phyloP scores from a whole-genome alignment of 2,113 vertebrate genomes.

The Brienomyrus brachyistius region DNA sequence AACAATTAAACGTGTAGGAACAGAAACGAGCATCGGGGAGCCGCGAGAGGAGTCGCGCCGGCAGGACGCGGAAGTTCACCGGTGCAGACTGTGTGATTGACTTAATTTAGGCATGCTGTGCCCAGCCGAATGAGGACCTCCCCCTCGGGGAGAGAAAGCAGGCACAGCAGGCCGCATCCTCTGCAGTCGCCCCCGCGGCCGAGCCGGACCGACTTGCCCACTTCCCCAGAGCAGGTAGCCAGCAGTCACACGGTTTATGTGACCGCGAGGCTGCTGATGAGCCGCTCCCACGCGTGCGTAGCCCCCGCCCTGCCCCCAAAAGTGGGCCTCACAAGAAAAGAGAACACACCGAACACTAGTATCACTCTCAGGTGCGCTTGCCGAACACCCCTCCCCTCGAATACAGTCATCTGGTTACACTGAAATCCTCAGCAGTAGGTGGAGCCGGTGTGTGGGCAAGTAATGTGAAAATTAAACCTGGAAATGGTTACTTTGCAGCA shows the following conservation, averaged over 20 bases:
- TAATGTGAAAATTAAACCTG: neutral
- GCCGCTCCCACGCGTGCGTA: neutral
- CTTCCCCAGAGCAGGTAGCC: slow-evolving; percentile 1
- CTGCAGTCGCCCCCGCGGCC: neutral
- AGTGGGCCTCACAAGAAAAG: neutral
- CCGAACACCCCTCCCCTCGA: neutral
- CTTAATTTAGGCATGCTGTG: neutral
- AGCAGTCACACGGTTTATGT: neutral
- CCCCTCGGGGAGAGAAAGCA: neutral
- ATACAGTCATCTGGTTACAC: neutral
- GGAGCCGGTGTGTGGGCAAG: neutral
- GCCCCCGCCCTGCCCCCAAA: neutral
- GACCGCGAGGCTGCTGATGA: neutral
- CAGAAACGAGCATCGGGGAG: neutral
- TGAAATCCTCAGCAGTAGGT: neutral
- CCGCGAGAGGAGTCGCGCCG: neutral
- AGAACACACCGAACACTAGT: neutral
- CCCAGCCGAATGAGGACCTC: slow-evolving; percentile 10
- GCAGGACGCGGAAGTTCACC: neutral
- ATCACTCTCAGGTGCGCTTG: neutral
- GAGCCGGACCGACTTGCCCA: neutral
- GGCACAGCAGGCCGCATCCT: neutral
- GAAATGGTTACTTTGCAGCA: neutral
- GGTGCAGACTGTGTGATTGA: neutral
- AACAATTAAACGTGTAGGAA: neutral